Evolutionary conservation across 30 jellyfish, hydroid and myxozoan species (phyloP).

Genomic region (Aurelia coerulea): DNA sequence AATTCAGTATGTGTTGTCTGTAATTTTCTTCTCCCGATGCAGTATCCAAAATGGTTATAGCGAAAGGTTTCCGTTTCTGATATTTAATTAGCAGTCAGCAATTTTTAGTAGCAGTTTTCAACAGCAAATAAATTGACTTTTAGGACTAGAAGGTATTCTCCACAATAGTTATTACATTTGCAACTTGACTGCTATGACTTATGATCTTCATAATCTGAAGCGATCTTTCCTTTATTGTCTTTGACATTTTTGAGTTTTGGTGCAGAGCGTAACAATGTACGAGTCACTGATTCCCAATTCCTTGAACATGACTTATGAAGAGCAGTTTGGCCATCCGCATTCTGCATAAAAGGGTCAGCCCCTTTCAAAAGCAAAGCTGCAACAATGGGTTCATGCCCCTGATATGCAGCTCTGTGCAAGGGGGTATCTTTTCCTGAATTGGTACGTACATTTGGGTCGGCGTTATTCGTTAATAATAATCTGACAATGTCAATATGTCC

Average conservation of each 20-base stretch:
- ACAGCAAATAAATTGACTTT: too few relatives aligned
- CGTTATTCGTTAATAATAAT: constrained; percentile 46
- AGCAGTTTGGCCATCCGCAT: constrained; percentile 84
- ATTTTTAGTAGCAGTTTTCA: too few relatives aligned
- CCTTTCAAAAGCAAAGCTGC: constrained; percentile 31
- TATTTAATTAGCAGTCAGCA: too few relatives aligned
- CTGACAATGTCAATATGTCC: constrained; percentile 66
- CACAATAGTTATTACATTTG: too few relatives aligned
- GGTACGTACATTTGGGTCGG: constrained; percentile 70
- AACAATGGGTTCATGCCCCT: constrained; percentile 58
- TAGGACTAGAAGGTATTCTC: too few relatives aligned
- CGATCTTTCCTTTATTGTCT: constrained; percentile 55
- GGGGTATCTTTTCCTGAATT: constrained; percentile 87
- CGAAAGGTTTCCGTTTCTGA: too few relatives aligned
- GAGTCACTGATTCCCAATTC: constrained; percentile 3
- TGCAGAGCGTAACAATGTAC: not conserved
- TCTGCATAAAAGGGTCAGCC: constrained; percentile 67
- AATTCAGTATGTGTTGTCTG: too few relatives aligned
- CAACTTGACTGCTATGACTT: too few relatives aligned
- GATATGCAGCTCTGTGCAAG: constrained; percentile 87
- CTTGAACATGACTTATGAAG: constrained; percentile 64
- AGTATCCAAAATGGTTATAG: too few relatives aligned
- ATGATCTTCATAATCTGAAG: not conserved
- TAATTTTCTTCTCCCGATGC: too few relatives aligned
- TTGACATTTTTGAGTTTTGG: constrained; percentile 23